A percentile compares a stretch with the other conserved stretches of the same genome.
These are phyloP conservation scores for Gerris buenoi DNA, from an alignment of 1,140 invertebrate genomes.

Conservation along the genomic window DNA sequence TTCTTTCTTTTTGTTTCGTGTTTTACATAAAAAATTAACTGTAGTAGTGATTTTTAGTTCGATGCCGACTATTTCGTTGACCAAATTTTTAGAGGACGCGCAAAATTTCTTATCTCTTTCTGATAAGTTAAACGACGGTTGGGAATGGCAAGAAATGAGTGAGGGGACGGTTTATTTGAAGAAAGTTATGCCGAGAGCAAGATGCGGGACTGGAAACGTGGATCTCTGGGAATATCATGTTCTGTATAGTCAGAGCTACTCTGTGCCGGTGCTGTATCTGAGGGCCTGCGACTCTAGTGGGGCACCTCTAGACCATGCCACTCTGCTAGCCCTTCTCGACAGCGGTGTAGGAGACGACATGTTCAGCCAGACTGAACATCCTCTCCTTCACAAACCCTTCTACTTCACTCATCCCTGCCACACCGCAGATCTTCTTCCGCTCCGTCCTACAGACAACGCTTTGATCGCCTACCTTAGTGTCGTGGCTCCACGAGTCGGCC, in stretches of 20 bases:
- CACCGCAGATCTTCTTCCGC: constrained; percentile 11
- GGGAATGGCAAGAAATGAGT: constrained; percentile 6
- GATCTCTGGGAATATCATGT: constrained; percentile 19
- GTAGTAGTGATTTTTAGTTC: too few relatives aligned
- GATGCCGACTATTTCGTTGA: background rate
- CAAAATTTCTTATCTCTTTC: constrained; percentile 13
- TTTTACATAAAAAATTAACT: too few relatives aligned
- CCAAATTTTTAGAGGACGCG: constrained; percentile 9
- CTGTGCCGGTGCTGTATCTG: constrained; percentile 20
- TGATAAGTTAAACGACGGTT: constrained; percentile 14
- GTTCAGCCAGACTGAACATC: constrained; percentile 18
- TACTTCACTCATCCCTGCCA: constrained; percentile 19
- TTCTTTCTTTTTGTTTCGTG: too few relatives aligned
- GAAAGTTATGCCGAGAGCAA: background rate
- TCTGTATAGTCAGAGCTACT: constrained; percentile 20
- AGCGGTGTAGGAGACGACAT: background rate
- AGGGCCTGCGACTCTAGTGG: constrained; percentile 13
- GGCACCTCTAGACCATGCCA: constrained; percentile 5
- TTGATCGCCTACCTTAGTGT: constrained; percentile 15
- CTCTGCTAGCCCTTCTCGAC: background rate
- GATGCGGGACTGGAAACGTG: background rate
- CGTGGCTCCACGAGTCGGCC: constrained; percentile 8
- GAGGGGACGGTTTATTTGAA: constrained; percentile 8
- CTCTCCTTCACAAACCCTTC: constrained; percentile 16
- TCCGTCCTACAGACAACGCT: constrained; percentile 4